Base-by-base conservation (phyloP, 2,113 vertebrate species). In the Sinocyclocheilus maitianheensis region DNA sequence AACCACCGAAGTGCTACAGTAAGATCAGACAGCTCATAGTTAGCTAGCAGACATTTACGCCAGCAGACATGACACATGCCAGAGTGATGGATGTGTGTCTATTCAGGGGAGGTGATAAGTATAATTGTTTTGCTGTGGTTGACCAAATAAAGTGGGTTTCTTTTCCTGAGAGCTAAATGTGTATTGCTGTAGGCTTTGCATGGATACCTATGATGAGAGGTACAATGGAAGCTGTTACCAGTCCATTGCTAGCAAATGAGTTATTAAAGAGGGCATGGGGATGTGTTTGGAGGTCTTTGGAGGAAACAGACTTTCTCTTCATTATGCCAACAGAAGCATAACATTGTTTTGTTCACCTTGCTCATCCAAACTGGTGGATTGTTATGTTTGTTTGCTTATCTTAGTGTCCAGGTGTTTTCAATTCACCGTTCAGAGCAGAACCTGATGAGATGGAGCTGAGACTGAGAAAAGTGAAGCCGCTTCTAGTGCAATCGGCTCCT, bases 391-490 rank as follows among this genome's bases (percentile, higher is more conserved):
- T 87, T 18, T 84, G 65, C 72, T 83, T 16, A 24, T 84, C 51
- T 18, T 69, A 99, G 97, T 86, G 95, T 92, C 93, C 97, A 91
- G 97, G 98, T 40, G 80, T 99, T 60, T 99, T 96, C 89, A 99
- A 98, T 88, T 99, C 97, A 0, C 98, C 97, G 0, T 97, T 95
- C 91, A 95, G 93, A 87, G 88, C 90, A 53, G 89, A 83, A 24
- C 97, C 97, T 40, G 94, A 97, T 92, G 96, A 96, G 8, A 96
- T 96, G 96, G 98, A 99, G 85, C 72, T 95, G 84, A 92, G 94
- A 60, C 88, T 99, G 86, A 93, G 22, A 90, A 92, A 94, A 80
- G 95, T 94, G 84, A 98, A 95, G 88, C 96, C 95, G 8, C 88
- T 94, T 82, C 86, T 51, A 24, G 90, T 91, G 71, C 94, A 4